phyloP scores from a whole-genome alignment of 1,140 invertebrate genomes.

The Ips typographus region DNA sequence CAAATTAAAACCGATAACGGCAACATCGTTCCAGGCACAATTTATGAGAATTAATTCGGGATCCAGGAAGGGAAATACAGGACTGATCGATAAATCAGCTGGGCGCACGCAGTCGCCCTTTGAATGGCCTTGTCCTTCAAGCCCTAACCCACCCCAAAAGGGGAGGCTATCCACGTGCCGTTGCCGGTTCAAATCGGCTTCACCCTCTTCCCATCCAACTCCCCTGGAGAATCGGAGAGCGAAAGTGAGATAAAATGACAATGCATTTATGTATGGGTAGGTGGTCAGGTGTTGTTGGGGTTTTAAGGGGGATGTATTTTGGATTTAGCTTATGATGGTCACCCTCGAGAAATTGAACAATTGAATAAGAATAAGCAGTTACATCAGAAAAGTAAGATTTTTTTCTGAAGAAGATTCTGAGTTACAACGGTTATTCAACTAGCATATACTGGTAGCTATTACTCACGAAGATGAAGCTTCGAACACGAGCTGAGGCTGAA shows the following conservation, averaged over 20 bases:
- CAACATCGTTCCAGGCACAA: too few relatives aligned
- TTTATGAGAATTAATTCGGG: constrained; percentile 13
- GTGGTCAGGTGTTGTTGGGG: neutral
- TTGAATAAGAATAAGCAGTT: too few relatives aligned
- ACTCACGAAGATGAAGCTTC: too few relatives aligned
- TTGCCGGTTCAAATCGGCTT: neutral
- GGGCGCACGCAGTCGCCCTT: constrained; percentile 26
- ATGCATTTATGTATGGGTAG: neutral
- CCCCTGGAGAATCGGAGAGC: neutral
- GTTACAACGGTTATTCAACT: too few relatives aligned
- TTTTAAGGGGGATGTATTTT: neutral
- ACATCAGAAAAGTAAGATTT: too few relatives aligned
- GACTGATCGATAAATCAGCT: constrained; percentile 25
- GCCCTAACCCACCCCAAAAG: constrained; percentile 16
- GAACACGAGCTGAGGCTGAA: too few relatives aligned
- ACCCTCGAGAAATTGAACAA: too few relatives aligned
- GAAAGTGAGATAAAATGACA: constrained; percentile 17
- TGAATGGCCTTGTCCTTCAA: constrained; percentile 25
- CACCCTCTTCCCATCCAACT: constrained; percentile 1
- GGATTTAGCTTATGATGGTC: too few relatives aligned
- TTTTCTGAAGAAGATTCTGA: too few relatives aligned
- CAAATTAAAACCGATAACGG: too few relatives aligned
- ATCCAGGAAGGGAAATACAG: constrained; percentile 14
- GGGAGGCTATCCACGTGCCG: constrained; percentile 10
- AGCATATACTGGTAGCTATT: too few relatives aligned